Evolutionary conservation across 1,140 invertebrate species (phyloP).

Genomic region (Drosophila kanapiae): DNA sequence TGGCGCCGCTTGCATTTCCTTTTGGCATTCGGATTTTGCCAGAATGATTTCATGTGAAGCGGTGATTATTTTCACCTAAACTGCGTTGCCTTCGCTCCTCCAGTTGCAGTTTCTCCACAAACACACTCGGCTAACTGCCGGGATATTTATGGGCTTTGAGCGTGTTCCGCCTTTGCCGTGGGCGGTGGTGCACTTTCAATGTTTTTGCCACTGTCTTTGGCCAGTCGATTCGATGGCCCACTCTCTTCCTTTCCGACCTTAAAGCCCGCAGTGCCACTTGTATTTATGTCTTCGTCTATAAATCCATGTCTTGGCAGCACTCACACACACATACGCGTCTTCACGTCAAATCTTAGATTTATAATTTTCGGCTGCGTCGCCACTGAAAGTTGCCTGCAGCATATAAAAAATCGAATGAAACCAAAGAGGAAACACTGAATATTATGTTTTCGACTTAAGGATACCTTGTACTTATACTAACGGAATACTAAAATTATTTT

Average conservation of each 20-base stretch:
- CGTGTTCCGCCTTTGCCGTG: slow-evolving; percentile 74
- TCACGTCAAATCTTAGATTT: slow-evolving; percentile 83
- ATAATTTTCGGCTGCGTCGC: slow-evolving; percentile 79
- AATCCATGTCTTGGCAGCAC: slow-evolving; percentile 75
- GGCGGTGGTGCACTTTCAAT: slow-evolving; percentile 54
- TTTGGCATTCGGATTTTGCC: slow-evolving; percentile 64
- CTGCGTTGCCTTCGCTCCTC: slow-evolving; percentile 34
- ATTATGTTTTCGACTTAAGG: neutral
- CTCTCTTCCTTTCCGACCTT: slow-evolving; percentile 21
- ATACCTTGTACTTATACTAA: slow-evolving; percentile 5
- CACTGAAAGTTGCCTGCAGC: slow-evolving; percentile 55
- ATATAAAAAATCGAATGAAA: slow-evolving; percentile 44
- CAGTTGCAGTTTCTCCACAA: slow-evolving; percentile 42
- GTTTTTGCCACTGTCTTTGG: slow-evolving; percentile 68
- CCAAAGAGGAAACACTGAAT: neutral
- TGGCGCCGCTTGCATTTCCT: slow-evolving; percentile 67
- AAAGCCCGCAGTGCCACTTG: slow-evolving; percentile 62
- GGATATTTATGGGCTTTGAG: slow-evolving; percentile 82
- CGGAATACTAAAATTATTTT: neutral
- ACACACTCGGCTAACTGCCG: slow-evolving; percentile 50
- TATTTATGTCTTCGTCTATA: slow-evolving; percentile 84
- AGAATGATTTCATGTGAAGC: slow-evolving; percentile 85
- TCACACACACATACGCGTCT: slow-evolving; percentile 51
- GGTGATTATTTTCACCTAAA: slow-evolving; percentile 84
- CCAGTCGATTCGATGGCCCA: slow-evolving; percentile 47